Base-by-base conservation (phyloP, 1,140 invertebrate genomes). In the Triops cancriformis region DNA sequence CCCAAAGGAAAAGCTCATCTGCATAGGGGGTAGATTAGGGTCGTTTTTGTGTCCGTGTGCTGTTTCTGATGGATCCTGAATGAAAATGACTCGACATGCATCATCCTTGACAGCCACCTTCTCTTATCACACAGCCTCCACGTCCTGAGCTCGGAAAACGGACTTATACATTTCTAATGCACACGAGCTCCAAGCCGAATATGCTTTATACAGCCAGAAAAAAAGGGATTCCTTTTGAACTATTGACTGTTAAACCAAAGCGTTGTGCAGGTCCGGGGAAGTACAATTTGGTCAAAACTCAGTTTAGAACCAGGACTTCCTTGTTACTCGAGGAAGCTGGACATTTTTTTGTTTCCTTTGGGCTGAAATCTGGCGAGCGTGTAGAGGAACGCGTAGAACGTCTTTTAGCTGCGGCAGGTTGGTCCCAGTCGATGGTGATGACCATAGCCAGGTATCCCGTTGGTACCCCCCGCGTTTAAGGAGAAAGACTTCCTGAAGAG, bases 31-130 rank as follows among this genome's bases (percentile, higher is more conserved):
- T 64, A 64, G 51, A 64, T 64, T 64, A 64, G 51, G 51, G 51
- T 23, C 51, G 51, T 64, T 64, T 64, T 64, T 64, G 51, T 64
- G 51, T 64, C 51, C 26, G 27, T 74, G 28, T 41, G 28, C 28
- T 42, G 73, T 41, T 41, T 74, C n/a, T 74, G 73, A 74, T 74
- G 73, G 73, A 42, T 42, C 23, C 26, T 42, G 73, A 42, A 74
- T 74, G 28, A 74, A 42, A 74, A 74, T 74, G 73, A 74, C 73
- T 42, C 73, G 73, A 74, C 73, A 74, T 74, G 41, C 73, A 74
- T 74, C 73, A 74, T 74, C 41, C 73, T 42, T 74, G 73, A 74
- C 73, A 74, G 73, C 28, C 73, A 31, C 41, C 28, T 74, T 74
- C 73, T 74, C 73, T 74, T 74, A 74, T 74, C 73, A 28, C 23